Evolutionary conservation across 2,113 vertebrate species (phyloP).

Genomic region (Meleagris gallopavo): DNA sequence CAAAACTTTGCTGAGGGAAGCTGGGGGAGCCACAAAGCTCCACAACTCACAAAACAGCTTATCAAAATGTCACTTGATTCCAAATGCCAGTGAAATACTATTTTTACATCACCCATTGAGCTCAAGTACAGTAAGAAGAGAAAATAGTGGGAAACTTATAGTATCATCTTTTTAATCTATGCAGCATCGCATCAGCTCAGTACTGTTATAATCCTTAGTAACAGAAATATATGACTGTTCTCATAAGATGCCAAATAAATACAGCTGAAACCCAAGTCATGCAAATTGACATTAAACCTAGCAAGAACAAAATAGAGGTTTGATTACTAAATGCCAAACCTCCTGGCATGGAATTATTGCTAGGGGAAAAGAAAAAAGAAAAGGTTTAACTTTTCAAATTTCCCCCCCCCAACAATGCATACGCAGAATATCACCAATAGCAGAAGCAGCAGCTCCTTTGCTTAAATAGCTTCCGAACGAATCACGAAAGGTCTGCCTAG

Average conservation of each 20-base stretch:
- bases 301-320: not conserved
- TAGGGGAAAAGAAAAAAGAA: fast-evolving
- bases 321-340: not conserved
- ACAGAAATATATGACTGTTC: not conserved
- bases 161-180: not conserved
- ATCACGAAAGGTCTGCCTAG: not conserved
- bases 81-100: not conserved
- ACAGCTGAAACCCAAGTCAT: not conserved
- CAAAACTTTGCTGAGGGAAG: not conserved
- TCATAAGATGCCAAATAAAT: not conserved
- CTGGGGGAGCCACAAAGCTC: not conserved
- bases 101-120: not conserved
- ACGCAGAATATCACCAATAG: not conserved
- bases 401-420: not conserved
- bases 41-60: not conserved
- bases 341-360: not conserved
- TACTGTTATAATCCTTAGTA: not conserved
- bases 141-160: not conserved
- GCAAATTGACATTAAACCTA: not conserved
- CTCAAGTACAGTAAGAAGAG: not conserved
- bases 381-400: not conserved
- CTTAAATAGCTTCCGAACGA: not conserved
- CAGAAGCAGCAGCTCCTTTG: not conserved
- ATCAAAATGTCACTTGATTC: not conserved
- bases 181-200: not conserved